Base-by-base conservation (phyloP, 2,888 invertebrate genomes). In the Bellardia pandia region DNA sequence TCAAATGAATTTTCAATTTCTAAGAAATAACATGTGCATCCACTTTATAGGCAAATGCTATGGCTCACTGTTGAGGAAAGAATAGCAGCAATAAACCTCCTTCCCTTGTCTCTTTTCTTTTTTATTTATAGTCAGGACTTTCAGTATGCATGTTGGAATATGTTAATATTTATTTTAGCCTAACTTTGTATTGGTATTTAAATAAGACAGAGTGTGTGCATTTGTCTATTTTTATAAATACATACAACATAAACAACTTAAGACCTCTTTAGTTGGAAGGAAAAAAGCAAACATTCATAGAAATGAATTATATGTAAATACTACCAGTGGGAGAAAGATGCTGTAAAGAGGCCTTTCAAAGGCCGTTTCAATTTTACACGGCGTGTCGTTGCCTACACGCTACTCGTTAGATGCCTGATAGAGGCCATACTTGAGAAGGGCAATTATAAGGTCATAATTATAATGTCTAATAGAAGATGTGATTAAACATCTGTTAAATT, bases 181-280 rank as follows among this genome's bases (percentile, higher is more conserved):
- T 72, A 40, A 64, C n/a, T 53, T 30, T 64, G 7, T 45, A 37
- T 40, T 9, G 30, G 56, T 60, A 23, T 11, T 69, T n/a, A 53
- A 40, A 76, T 30, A 0, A 56, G 62, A 23, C 33, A 8, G 23
- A 42, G 16, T 48, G 6, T 56, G 7, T 51, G 30, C 48, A 51
- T 42, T 40, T 80, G 51, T 4, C 48, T 48, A 11, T 69, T 51
- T 69, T 7, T 69, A 60, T 69, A 60, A 76, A 76, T 76, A 53
- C 69, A 53, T 60, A 53, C 53, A 42, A 62, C 30, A 69, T 33
- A 82, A 76, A 60, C 68, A 75, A 68, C 75, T 76, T 76, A 76
- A 62, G 51, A 68, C 69, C 69, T 76, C 68, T 76, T 82, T 60
- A 51, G 69, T n/a, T 75, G 40, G 33, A 42, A 81, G 33, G 2